Conservation (phyloP, 2,888 invertebrate genomes). For the Dastarcus helophoroides region DNA sequence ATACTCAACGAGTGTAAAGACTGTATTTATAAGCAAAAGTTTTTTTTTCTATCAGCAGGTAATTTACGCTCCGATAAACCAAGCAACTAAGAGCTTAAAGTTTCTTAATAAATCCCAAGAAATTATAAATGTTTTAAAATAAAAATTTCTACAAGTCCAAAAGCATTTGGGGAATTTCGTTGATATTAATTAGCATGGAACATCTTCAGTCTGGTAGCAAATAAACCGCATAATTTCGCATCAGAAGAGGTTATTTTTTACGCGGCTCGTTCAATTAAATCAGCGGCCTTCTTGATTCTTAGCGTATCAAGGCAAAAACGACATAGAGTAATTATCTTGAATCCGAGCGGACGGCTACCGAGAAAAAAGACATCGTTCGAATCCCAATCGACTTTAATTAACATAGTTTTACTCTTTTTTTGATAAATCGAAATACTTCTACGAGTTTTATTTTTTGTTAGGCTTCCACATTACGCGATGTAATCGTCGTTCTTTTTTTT, state of each 20-base stretch:
- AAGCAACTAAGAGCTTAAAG: too few relatives aligned
- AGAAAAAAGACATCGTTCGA: slow-evolving; percentile 22
- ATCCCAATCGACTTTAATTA: slow-evolving; percentile 28
- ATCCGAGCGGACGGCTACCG: slow-evolving; percentile 21
- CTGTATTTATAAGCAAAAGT: too few relatives aligned
- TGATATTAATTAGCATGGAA: too few relatives aligned
- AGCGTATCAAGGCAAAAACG: slow-evolving; percentile 18
- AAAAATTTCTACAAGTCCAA: too few relatives aligned
- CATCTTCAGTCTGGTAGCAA: too few relatives aligned
- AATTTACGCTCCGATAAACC: too few relatives aligned
- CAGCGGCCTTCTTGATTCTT: slow-evolving; percentile 18
- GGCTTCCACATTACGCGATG: neutral
- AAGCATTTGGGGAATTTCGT: too few relatives aligned
- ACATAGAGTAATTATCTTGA: slow-evolving; percentile 24
- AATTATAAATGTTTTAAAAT: too few relatives aligned
- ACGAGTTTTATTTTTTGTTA: slow-evolving; percentile 1
- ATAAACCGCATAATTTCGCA: slow-evolving; percentile 12
- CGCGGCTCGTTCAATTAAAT: slow-evolving; percentile 19
- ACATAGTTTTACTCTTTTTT: slow-evolving; percentile 19
- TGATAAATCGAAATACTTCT: neutral
- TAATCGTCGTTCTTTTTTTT: too few relatives aligned
- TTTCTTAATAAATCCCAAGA: too few relatives aligned
- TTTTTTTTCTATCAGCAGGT: too few relatives aligned
- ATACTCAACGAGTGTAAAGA: too few relatives aligned
- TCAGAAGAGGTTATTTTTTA: slow-evolving; percentile 16